Evolutionary conservation across 92 coral and sea anemone species (phyloP).

Genomic region (Phenganax stokvisi): DNA sequence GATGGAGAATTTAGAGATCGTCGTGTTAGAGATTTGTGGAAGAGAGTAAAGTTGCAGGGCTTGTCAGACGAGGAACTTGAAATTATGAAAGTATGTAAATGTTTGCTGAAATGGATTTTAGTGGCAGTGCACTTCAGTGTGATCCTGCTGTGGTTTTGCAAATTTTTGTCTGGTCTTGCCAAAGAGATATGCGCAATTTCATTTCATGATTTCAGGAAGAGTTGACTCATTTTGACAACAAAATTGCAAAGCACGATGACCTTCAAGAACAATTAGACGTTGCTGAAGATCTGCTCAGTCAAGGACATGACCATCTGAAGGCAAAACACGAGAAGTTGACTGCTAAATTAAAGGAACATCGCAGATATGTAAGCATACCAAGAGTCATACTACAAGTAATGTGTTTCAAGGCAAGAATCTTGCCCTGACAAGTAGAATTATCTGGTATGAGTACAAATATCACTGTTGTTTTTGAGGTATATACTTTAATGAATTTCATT

Average conservation of each 20-base stretch:
- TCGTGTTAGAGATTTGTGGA: constrained; percentile 83
- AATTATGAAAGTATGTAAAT: constrained; percentile 64
- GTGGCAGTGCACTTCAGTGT: not conserved
- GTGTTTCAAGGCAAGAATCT: not conserved
- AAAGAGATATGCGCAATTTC: not conserved
- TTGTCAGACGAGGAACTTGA: constrained; percentile 60
- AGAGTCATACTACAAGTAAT: not conserved
- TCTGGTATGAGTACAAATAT: not conserved
- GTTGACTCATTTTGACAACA: constrained; percentile 80
- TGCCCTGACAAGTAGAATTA: not conserved
- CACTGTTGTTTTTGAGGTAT: not conserved
- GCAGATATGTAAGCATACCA: constrained; percentile 64
- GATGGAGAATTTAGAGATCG: constrained; percentile 56
- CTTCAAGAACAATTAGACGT: constrained; percentile 60
- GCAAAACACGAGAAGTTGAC: constrained; percentile 58
- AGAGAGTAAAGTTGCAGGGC: constrained; percentile 55
- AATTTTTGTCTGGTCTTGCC: not conserved
- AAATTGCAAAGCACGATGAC: constrained; percentile 76
- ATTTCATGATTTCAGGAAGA: constrained; percentile 57
- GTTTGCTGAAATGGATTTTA: not conserved
- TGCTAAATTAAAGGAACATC: constrained; percentile 73
- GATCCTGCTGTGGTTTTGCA: not conserved
- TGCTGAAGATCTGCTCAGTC: constrained; percentile 52
- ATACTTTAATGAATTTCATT: not conserved
- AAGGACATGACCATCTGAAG: constrained; percentile 62